Evolutionary conservation across 2,797 vertebrate genomes (phyloP).

Genomic region (Peromyscus attwateri): DNA sequence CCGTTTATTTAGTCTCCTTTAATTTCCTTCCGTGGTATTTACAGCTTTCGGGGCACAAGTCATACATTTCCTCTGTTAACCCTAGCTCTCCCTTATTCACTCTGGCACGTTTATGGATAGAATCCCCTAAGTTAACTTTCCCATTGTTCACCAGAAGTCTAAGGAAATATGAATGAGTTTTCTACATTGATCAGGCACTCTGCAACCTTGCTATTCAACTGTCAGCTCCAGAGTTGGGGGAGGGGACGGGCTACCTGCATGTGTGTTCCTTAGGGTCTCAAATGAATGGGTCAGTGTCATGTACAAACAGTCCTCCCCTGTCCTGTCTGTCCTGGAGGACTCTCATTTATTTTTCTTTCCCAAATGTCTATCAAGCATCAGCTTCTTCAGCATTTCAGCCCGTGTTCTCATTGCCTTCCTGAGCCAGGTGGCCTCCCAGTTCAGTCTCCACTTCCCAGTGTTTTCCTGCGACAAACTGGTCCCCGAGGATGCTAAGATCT

Average conservation of each 20-base stretch:
- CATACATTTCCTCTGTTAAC: background rate
- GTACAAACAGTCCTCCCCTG: slow-evolving; percentile 1
- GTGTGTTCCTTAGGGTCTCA: background rate
- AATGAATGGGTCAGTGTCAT: background rate
- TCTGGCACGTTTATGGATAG: background rate
- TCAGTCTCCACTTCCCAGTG: background rate
- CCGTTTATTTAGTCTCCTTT: background rate
- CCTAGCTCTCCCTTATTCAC: background rate
- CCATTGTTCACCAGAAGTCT: background rate
- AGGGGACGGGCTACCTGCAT: background rate
- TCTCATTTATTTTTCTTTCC: slow-evolving; percentile 34
- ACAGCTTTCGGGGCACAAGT: background rate
- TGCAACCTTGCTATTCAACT: background rate
- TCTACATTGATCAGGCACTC: background rate
- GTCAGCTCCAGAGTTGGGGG: background rate
- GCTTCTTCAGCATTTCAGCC: background rate
- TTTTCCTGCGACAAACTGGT: background rate
- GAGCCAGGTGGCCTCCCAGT: background rate
- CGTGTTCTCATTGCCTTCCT: background rate
- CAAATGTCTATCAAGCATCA: slow-evolving; percentile 1
- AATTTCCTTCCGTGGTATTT: background rate
- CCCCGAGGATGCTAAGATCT: background rate
- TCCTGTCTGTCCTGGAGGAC: background rate
- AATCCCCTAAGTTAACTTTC: slow-evolving; percentile 23
- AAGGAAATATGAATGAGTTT: background rate